Evolutionary conservation across 2,797 vertebrate species (phyloP), one percentile per base, ranked within the genome.

Genomic region (Menidia menidia): DNA sequence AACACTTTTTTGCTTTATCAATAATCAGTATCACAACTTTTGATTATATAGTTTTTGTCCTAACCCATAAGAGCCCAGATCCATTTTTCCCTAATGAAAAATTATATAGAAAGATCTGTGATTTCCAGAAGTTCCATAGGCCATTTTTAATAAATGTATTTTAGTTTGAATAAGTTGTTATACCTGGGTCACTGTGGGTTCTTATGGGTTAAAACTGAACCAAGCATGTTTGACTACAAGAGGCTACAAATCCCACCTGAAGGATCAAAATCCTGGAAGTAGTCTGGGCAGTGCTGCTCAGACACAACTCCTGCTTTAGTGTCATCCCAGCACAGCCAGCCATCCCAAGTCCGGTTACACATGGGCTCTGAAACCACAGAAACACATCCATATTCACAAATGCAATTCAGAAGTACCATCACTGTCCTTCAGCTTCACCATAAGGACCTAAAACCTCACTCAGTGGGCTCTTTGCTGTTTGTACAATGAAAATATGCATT

Each of bases 321-420:
- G 65, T 98, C 96, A 0, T 95, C 96, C 98, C 98, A 99, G 70
- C 98, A 99, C 70, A 99, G 74, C 98, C 98, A 99, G 1, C 98
- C 98, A 7, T 99, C 98, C 98, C 98, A 99, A 0, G 98, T 99
- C 32, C 96, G 94, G 81, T 96, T 98, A 88, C 98, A 99, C 86
- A 94, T 82, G n/a, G 90, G 73, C 69, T 94, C 96, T 94, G 14
- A 65, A 71, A 77, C 0, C 35, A 66, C 9, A 82, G 31, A 53
- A 8, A 51, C 11, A 10, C n/a, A 12, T 57, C 3, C 33, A 25
- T 15, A 71, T n/a, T 0, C 4, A 12, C 15, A 11, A 39, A 39
- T 7, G 8, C 35, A 39, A 39, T 10, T 39, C 7, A 10, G 35
- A 53, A 32, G 9, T 14, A 32, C 15, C 4, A 53, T 32, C 25